Evolutionary conservation across 2,113 vertebrate species (phyloP), one percentile per base, ranked within the genome.

Genomic region (Arenaria interpres): DNA sequence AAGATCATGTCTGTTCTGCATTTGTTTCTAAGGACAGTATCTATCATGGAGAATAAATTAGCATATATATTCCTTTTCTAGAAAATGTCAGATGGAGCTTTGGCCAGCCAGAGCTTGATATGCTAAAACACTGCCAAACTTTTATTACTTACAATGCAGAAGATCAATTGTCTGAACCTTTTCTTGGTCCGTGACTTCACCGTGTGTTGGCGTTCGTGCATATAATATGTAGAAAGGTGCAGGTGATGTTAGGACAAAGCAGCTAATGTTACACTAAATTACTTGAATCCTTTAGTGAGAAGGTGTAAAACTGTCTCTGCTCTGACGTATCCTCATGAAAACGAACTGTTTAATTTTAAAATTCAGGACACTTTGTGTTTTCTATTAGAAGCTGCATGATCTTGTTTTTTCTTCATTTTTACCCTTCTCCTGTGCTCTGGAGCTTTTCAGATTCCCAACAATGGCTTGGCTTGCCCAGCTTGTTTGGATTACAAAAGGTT

Each of bases 401-500:
- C 21, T 28, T 54, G 13, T 28, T 62, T 50, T 53, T 73, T 3
- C 32, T 77, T 92, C 14, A 1, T 92, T 96, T 96, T 81, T 73
- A 25, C 76, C 37, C 80, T 90, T 39, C 33, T 94, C 24, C 46
- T 91, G 73, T 85, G 72, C 86, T 95, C 93, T 80, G 32, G 7
- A 69, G 84, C 81, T 96, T 97, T 97, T 97, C 75, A 17, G 95
- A 92, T 85, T 84, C 95, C 72, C 66, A 85, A 94, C 96, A 95
- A 96, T 96, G 79, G 95, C 91, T 96, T 97, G 97, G 97, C 96
- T 97, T 97, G 94, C 86, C 83, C 88, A 94, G 83, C 91, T 89
- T 95, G 90, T 92, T 78, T 93, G 83, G 79, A 96, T 97, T 97
- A 97, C 96, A 94, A 92, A 97, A 97, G 91, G 88, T 97, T 95